These are phyloP conservation scores for Podarcis cretensis DNA, from an alignment of 2,113 vertebrate species.

Conservation along the genomic window DNA sequence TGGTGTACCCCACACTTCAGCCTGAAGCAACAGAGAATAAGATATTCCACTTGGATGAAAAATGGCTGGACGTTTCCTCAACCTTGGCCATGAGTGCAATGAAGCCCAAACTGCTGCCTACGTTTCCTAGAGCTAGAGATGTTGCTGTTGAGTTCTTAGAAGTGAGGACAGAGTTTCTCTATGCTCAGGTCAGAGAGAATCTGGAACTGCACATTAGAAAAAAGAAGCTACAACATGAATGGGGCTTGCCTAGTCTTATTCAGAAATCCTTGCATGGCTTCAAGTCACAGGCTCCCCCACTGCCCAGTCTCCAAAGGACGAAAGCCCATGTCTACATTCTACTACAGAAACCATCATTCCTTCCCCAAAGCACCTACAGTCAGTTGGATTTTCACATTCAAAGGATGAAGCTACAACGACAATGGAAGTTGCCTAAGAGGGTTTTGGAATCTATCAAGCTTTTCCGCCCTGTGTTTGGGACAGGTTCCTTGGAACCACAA, in stretches of 20 bases:
- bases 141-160: no score
- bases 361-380: neutral
- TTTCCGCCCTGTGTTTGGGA: neutral
- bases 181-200: no score
- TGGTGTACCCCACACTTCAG: neutral
- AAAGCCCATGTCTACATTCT: neutral
- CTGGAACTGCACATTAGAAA: neutral
- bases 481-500: neutral
- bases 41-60: neutral
- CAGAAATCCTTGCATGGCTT: neutral
- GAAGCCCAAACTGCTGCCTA: no score
- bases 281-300: neutral
- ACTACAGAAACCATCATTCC: neutral
- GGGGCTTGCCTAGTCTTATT: neutral
- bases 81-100: no score
- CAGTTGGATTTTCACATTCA: neutral
- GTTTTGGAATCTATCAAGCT: neutral
- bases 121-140: no score
- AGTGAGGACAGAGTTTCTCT: no score
- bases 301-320: neutral
- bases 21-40: neutral
- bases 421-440: neutral
- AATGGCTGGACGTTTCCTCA: no score
- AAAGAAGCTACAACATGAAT: neutral
- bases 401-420: neutral